Conservation (phyloP, 2,113 vertebrate genomes). For the Pedionomus torquatus region DNA sequence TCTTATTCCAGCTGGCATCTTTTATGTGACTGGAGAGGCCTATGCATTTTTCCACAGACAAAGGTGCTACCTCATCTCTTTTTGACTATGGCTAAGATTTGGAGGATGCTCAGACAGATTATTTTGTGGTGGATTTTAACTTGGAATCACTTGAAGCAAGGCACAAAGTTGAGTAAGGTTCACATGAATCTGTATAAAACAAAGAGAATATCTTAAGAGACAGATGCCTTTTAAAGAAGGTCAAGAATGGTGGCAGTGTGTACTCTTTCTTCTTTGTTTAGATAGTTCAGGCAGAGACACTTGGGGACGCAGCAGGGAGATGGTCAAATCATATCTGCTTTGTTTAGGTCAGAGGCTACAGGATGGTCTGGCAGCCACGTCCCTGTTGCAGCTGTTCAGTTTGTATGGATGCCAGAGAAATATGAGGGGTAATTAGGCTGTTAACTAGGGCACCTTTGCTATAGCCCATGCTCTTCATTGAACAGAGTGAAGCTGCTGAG, state of each 20-base stretch:
- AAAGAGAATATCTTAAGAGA: background rate
- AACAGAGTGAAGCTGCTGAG: background rate
- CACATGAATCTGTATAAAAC: background rate
- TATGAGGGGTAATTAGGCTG: background rate
- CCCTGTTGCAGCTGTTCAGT: background rate
- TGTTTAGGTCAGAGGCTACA: background rate
- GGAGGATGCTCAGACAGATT: background rate
- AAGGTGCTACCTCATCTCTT: background rate
- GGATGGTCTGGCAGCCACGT: background rate
- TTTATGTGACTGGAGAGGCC: background rate
- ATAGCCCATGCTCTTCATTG: background rate
- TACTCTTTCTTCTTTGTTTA: background rate
- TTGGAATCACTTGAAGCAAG: background rate
- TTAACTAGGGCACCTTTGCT: background rate
- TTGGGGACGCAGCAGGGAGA: background rate
- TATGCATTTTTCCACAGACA: background rate
- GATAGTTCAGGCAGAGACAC: background rate
- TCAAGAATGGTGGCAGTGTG: rapidly evolving
- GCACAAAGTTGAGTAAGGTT: background rate
- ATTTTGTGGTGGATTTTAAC: background rate
- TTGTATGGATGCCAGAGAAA: background rate
- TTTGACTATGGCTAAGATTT: background rate
- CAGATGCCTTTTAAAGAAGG: background rate
- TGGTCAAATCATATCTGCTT: rapidly evolving
- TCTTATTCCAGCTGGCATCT: background rate